Evolutionary conservation across 2,113 vertebrate species (phyloP).

Genomic region (Cromileptes altivelis): DNA sequence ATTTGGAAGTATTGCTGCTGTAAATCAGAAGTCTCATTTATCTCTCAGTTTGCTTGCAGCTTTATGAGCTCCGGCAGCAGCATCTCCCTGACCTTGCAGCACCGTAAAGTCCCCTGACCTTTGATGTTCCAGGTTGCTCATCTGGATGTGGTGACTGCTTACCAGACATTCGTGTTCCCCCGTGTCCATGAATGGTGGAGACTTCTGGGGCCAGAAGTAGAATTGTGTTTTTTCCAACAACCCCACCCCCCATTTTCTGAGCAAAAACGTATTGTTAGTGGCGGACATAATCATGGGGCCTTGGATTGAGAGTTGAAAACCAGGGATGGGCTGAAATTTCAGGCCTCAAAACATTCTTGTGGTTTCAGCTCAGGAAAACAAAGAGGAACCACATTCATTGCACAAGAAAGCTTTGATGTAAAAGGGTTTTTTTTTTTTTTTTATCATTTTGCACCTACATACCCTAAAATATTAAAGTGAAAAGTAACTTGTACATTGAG

Average conservation of each 20-base stretch:
- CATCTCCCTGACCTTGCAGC: background rate
- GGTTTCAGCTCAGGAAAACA: slow-evolving; percentile 39
- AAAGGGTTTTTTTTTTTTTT: too few species aligned
- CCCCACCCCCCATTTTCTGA: background rate
- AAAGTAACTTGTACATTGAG: too few species aligned
- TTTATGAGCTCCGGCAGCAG: slow-evolving; percentile 5
- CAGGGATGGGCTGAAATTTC: slow-evolving; percentile 3
- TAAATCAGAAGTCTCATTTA: background rate
- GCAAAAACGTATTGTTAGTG: slow-evolving; percentile 18
- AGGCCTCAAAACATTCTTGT: slow-evolving; percentile 46
- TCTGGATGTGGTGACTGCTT: background rate
- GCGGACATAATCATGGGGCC: slow-evolving; percentile 36
- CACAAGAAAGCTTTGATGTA: too few species aligned
- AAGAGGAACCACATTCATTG: background rate
- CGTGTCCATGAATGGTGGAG: background rate
- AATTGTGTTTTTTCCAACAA: background rate
- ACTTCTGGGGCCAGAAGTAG: background rate
- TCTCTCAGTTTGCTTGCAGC: background rate
- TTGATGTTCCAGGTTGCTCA: background rate
- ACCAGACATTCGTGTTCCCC: background rate
- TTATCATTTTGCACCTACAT: too few species aligned
- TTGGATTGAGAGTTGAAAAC: slow-evolving; percentile 14
- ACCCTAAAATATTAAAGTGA: too few species aligned
- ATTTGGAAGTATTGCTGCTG: background rate
- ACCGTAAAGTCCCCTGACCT: background rate